Evolutionary conservation across 2,888 invertebrate genomes (phyloP), one percentile per base, ranked within the genome.

Genomic region (Pheosia tremula): DNA sequence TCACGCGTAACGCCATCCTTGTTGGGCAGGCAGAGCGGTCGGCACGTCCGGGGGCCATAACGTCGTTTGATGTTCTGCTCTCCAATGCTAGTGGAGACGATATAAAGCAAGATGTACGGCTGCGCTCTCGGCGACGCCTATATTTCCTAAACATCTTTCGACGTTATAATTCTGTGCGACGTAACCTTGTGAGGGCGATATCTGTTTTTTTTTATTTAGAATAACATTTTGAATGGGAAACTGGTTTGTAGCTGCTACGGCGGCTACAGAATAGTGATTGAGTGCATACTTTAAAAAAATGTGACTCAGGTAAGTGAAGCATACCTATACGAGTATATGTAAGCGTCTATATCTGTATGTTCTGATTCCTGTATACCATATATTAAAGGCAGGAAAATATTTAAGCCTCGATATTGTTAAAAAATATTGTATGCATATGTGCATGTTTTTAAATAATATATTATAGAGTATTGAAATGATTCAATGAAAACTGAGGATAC

Each of bases 61-160:
- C 92, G 81, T 70, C 87, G 90, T 94, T 94, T 94, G 94, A 94
- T 94, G 94, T 85, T 94, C 94, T 92, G 90, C 92, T 91, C 93
- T 93, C 94, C 94, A 94, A 94, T 94, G 88, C 94, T 91, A 87
- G 91, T 81, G 62, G 88, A 86, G 91, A 74, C 89, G 88, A 85
- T 90, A 90, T 91, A 88, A 87, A 86, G 82, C 86, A 87, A 92
- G 92, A 91, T 90, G 90, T 91, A 93, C 93, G 92, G 80, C 93
- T 93, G 92, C 91, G 93, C 91, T 90, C 86, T 88, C 88, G 91
- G 92, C 84, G 90, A 89, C 93, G 93, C 91, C 93, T 93, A 92
- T 93, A 91, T 91, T 91, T 87, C 87, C 90, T 92, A 91, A 93
- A 93, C 93, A 93, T 92, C 92, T 93, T 91, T 92, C 72, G 89